Evolutionary conservation across 1,140 invertebrate genomes (phyloP).

Genomic region (Lepidurus arcticus): DNA sequence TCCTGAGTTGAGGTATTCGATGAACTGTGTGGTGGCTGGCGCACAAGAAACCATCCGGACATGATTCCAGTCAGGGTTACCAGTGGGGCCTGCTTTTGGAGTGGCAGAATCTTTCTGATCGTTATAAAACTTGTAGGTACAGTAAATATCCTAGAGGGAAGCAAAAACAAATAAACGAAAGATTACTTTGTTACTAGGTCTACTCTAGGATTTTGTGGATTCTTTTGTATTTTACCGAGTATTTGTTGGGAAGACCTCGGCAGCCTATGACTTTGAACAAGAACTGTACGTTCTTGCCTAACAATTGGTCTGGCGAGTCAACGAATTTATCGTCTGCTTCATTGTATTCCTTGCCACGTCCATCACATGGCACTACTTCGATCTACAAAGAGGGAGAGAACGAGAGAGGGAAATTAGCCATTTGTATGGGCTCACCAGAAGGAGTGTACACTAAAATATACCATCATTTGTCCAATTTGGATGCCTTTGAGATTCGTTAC

Average conservation of each 20-base stretch:
- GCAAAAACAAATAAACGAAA: too few relatives aligned
- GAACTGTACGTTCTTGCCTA: slow-evolving; percentile 49
- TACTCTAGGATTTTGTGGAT: too few relatives aligned
- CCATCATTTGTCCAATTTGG: slow-evolving; percentile 52
- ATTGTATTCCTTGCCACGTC: slow-evolving; percentile 47
- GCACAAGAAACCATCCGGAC: slow-evolving; percentile 46
- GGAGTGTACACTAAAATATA: slow-evolving; percentile 41
- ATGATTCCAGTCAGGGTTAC: slow-evolving; percentile 54
- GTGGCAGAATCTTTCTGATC: slow-evolving; percentile 49
- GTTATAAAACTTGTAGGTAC: slow-evolving; percentile 51
- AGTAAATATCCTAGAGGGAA: slow-evolving; percentile 49
- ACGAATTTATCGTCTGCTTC: slow-evolving; percentile 51
- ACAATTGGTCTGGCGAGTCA: slow-evolving; percentile 47
- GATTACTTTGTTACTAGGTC: too few relatives aligned
- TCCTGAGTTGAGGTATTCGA: slow-evolving; percentile 50
- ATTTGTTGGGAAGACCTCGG: slow-evolving; percentile 49
- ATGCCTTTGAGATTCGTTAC: slow-evolving; percentile 52
- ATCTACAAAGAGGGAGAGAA: slow-evolving; percentile 38
- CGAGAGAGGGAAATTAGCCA: neutral
- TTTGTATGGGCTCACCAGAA: slow-evolving; percentile 22
- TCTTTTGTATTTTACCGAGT: slow-evolving; percentile 45
- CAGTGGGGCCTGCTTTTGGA: slow-evolving; percentile 45
- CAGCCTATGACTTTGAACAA: slow-evolving; percentile 48
- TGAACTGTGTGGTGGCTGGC: slow-evolving; percentile 47
- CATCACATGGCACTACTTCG: slow-evolving; percentile 48